Base-by-base conservation (phyloP, 2,888 invertebrate species). In the Amaurobius ferox region DNA sequence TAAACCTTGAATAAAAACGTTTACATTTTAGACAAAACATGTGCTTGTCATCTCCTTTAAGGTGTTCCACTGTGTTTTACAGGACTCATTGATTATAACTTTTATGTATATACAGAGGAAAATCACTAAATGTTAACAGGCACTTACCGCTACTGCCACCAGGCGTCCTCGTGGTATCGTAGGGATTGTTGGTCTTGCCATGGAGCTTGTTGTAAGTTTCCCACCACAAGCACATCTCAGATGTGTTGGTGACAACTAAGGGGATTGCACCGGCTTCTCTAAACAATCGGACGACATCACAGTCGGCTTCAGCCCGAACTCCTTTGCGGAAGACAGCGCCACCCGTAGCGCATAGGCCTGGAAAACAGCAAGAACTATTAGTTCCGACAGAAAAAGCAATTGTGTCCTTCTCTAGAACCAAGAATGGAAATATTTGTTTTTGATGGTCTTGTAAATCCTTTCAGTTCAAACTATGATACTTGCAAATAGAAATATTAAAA, bases 141-240 rank as follows among this genome's bases (percentile, higher is more conserved):
- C 3, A 81, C 87, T 89, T 89, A 90, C 92, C 92, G 88, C 91
- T 91, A 79, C 92, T 92, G 26, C 92, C 92, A 3, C 92, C 92
- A 0, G 91, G 91, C 76, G 92, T 92, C 26, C 92, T 89, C 1
- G 90, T 90, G 5, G 90, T 90, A 88, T 93, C 91, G 88, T 92
- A 92, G 2, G 92, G 91, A 86, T 92, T 92, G 73, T 90, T 90
- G 1, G 92, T 91, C 35, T 91, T 89, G 1, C 93, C 92, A 87
- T 92, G 92, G n/a, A 92, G 89, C 19, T 90, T 91, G 90, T 93
- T 93, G 71, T 90, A 90, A 1, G 92, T 91, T 88, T 92, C 92
- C 87, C 90, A 91, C 92, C 92, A 92, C 91, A 92, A 92, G 87
- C 92, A 92, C 79, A 92, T 90, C 81, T 92, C 92, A 88, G 91